Evolutionary conservation across 2,113 vertebrate genomes (phyloP), one percentile per base, ranked within the genome.

Genomic region (Conger conger): DNA sequence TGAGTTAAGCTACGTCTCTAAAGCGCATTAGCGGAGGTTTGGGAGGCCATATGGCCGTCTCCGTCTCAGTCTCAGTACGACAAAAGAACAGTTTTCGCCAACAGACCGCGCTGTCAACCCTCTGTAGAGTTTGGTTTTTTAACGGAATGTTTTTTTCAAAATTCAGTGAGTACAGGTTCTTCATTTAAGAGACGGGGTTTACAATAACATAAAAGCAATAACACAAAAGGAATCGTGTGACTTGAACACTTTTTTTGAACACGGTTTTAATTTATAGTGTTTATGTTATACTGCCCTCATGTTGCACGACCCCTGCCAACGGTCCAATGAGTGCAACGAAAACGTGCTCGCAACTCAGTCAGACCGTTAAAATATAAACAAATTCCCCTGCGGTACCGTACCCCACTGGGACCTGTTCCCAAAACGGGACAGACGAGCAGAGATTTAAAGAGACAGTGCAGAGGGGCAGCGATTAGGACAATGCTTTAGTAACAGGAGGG

Each of bases 21-120:
- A 95, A 95, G 88, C 93, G 85, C 83, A 91, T 95, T 93, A 95
- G 79, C 84, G 42, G 80, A 30, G 73, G 87, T 6, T 78, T 84
- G 80, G 4, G 23, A 40, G 82, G 78, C 83, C 94, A 93, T 92
- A 93, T 93, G 94, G 90, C 78, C n/a, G n/a, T 82, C 63, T 80
- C 84, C 83, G 82, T 35, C 79, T n/a, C n/a, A n/a, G n/a, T n/a
- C n/a, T n/a, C n/a, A n/a, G n/a, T n/a, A 89, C 30, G 7, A 37
- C 1, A 54, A 9, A 50, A 35, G 42, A 37, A 57, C 40, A 18
- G 77, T 68, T 86, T 42, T 82, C 80, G 84, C 86, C 84, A 88
- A 50, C 68, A 36, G 13, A 73, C 15, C 18, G 36, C 50, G 30
- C 16, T 16, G 33, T 11, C 33, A 37, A 20, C 4, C 54, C 30